Evolutionary conservation across 1,140 invertebrate genomes (phyloP).

Genomic region (Brachionus rubens): DNA sequence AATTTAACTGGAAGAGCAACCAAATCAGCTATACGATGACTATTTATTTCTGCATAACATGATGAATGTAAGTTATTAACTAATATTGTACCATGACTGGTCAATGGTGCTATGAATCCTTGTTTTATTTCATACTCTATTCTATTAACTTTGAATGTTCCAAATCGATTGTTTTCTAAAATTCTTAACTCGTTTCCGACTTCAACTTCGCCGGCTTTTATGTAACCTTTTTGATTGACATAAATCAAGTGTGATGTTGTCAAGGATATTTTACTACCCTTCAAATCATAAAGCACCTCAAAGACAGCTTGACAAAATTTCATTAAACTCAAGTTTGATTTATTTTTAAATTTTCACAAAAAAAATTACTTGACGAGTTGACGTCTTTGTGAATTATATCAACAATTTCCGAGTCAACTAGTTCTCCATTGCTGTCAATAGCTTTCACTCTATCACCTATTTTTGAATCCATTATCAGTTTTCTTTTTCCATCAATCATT

Average conservation of each 20-base stretch:
- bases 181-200: conserved; percentile 1
- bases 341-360: background rate
- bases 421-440: background rate
- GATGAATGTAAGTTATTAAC: conserved; percentile 85
- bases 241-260: conserved; percentile 32
- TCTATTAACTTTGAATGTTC: background rate
- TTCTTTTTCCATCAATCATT: background rate
- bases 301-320: conserved; percentile 16
- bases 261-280: conserved; percentile 11
- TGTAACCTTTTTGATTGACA: conserved; percentile 20
- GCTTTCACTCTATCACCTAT: conserved; percentile 28
- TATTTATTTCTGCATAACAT: conserved; percentile 85
- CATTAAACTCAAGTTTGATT: background rate
- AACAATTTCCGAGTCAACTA: conserved; percentile 25
- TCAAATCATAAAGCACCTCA: background rate
- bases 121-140: conserved; percentile 16
- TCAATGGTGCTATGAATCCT: conserved; percentile 86
- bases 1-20: background rate
- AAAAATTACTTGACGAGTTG: conserved; percentile 28
- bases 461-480: background rate
- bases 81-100: conserved; percentile 77
- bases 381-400: conserved; percentile 4
- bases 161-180: background rate
- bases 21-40: conserved; percentile 75
- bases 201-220: conserved; percentile 26